Percentiles rank a stretch among this genome's conserved stretches.
These are phyloP conservation scores for Zoanthus sansibaricus DNA, from an alignment of 92 coral and sea anemone genomes.

Conservation along the genomic window DNA sequence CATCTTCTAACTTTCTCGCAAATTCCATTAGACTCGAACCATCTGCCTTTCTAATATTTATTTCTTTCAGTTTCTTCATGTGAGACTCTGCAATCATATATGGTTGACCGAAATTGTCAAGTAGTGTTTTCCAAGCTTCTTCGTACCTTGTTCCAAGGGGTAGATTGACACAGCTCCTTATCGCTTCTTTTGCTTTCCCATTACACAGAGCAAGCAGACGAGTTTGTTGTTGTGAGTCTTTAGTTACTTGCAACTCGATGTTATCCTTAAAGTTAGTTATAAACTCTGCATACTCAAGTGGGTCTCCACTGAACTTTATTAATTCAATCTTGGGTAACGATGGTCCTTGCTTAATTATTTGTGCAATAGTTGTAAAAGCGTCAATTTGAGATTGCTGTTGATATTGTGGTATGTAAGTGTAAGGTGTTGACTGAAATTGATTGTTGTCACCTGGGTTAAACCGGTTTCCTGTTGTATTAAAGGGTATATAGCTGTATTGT, in stretches of 20 bases:
- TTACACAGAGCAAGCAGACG: constrained; percentile 68
- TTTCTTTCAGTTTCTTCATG: background rate
- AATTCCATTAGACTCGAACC: constrained; percentile 73
- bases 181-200: constrained; percentile 73
- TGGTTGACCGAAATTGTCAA: too few species aligned
- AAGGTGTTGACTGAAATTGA: background rate
- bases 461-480: background rate
- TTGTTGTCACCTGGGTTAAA: background rate
- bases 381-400: background rate
- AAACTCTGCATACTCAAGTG: constrained; percentile 62
- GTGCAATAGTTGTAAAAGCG: constrained; percentile 15
- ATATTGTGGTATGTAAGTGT: background rate
- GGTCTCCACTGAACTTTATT: constrained; percentile 64
- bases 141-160: background rate
- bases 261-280: constrained; percentile 59
- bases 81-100: too few species aligned
- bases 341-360: constrained; percentile 62
- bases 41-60: constrained; percentile 61
- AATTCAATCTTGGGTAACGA: constrained; percentile 64
- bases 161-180: constrained; percentile 69
- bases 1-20: constrained; percentile 62
- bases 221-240: constrained; percentile 68
- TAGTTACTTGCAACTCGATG: constrained; percentile 65
- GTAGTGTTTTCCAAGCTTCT: too few species aligned
- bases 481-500: background rate